These are phyloP conservation scores for Cyanistes caeruleus DNA, from an alignment of 2,113 vertebrate species.

Conservation along the genomic window DNA sequence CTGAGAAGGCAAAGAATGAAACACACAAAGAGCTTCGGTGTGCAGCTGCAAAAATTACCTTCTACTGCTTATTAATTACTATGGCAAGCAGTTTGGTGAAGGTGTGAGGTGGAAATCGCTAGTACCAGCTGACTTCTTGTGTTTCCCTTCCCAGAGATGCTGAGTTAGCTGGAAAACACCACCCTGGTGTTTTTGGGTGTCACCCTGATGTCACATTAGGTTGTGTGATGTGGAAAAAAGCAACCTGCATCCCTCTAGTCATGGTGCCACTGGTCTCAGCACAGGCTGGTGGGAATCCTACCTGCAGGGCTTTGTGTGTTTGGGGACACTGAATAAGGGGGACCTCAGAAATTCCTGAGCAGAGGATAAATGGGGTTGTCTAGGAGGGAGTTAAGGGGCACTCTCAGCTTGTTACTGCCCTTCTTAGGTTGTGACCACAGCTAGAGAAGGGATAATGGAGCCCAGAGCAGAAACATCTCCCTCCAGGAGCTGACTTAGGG, in stretches of 20 bases:
- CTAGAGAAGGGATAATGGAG: background rate
- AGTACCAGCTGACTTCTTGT: background rate
- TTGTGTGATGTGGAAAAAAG: background rate
- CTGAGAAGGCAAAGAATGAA: background rate
- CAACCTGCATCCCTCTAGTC: background rate
- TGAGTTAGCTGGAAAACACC: background rate
- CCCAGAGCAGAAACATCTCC: background rate
- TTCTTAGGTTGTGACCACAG: background rate
- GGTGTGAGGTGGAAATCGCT: background rate
- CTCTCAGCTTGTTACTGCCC: background rate
- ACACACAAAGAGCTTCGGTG: background rate
- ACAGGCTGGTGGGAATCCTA: background rate
- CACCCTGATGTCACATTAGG: background rate
- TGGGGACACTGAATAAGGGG: background rate
- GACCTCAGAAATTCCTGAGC: background rate
- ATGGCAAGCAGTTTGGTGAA: background rate
- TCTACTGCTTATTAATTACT: background rate
- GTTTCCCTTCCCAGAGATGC: background rate
- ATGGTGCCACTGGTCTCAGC: background rate
- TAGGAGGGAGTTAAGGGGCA: background rate
- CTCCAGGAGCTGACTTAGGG: background rate
- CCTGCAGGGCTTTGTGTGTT: background rate
- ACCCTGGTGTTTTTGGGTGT: background rate
- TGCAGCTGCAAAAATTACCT: background rate
- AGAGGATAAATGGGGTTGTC: background rate